phyloP scores from a whole-genome alignment of 2,113 vertebrate species.

The Mormoops blainvillei region DNA sequence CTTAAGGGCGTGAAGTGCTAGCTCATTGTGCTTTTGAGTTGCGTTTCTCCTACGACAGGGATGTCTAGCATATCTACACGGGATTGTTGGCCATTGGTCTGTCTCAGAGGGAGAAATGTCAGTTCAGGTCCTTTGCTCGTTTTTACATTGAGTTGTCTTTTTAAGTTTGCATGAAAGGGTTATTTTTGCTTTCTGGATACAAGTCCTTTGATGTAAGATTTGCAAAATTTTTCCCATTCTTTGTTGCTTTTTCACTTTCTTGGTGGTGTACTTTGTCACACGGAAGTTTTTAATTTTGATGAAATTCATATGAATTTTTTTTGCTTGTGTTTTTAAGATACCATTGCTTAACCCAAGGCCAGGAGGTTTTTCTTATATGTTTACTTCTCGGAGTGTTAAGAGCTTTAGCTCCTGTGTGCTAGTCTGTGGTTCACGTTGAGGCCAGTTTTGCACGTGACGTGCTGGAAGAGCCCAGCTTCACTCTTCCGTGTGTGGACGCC shows the following conservation, averaged over 20 bases:
- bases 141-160: not conserved
- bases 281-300: not conserved
- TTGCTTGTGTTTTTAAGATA: not conserved
- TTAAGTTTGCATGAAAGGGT: not conserved
- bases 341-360: not conserved
- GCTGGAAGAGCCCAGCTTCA: not conserved
- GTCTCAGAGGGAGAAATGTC: not conserved
- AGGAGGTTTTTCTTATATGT: not conserved
- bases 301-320: not conserved
- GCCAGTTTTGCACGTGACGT: not conserved
- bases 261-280: not conserved
- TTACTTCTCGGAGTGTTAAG: not conserved
- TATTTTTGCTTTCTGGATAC: not conserved
- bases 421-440: not conserved
- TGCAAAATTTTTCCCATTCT: not conserved
- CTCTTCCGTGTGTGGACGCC: not conserved
- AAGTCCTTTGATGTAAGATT: not conserved
- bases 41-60: not conserved
- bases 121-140: not conserved
- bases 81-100: not conserved
- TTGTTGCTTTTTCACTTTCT: not conserved
- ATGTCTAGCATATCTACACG: not conserved
- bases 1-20: fast-evolving
- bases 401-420: not conserved
- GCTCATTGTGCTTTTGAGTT: not conserved